These are phyloP conservation scores for Drosophila greeni DNA, from an alignment of 2,888 invertebrate species.

Conservation along the genomic window DNA sequence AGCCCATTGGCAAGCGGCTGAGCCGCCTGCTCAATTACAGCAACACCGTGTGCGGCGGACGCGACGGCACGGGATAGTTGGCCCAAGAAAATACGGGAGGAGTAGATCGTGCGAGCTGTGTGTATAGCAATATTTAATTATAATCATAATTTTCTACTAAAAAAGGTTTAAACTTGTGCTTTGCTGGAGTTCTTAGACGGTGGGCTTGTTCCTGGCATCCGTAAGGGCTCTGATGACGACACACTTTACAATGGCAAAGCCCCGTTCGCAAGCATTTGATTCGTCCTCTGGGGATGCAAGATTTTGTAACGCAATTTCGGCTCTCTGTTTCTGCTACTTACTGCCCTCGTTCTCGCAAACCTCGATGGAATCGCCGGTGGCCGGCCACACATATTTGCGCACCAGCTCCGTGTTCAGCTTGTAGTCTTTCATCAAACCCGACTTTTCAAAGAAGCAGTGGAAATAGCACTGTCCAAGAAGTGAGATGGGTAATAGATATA, in stretches of 20 bases:
- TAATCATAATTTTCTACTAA: conserved; percentile 45
- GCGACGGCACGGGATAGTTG: conserved; percentile 45
- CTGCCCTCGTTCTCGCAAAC: conserved; percentile 74
- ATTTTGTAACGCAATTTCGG: neutral
- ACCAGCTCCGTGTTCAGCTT: conserved; percentile 79
- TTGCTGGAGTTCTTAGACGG: conserved; percentile 40
- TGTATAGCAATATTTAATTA: conserved; percentile 46
- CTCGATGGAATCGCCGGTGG: conserved; percentile 75
- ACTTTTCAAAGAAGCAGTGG: conserved; percentile 80
- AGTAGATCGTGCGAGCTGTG: conserved; percentile 22
- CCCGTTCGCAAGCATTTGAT: conserved; percentile 80
- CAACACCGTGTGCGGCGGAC: conserved; percentile 59
- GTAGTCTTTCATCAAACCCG: conserved; percentile 79
- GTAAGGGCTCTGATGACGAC: conserved; percentile 77
- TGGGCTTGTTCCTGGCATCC: conserved; percentile 73
- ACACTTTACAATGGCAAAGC: conserved; percentile 81
- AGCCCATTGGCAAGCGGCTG: conserved; percentile 88
- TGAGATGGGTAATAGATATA: neutral
- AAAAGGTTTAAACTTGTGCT: conserved; percentile 2
- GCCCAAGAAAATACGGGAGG: neutral
- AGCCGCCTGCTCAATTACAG: conserved; percentile 80
- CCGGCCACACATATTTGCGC: conserved; percentile 78
- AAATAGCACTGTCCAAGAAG: conserved; percentile 80
- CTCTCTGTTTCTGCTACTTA: conserved; percentile 48
- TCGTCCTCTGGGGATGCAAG: conserved; percentile 62